These are phyloP conservation scores for Blastobasis adustella DNA, from an alignment of 2,888 invertebrate genomes.

Conservation along the genomic window DNA sequence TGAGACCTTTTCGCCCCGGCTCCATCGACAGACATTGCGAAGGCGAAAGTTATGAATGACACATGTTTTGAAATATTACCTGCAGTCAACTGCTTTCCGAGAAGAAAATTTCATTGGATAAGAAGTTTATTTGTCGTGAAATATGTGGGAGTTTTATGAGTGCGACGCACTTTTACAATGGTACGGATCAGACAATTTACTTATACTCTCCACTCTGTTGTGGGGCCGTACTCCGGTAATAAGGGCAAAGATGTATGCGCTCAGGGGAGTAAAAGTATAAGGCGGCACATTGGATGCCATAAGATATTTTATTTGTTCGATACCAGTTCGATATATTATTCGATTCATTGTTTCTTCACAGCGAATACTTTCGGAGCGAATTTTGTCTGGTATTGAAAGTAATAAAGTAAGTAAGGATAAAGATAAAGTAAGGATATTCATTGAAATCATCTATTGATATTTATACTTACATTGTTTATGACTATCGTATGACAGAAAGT, in stretches of 20 bases:
- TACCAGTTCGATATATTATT: too few relatives aligned
- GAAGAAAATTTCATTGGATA: slow-evolving; percentile 66
- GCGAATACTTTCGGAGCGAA: too few relatives aligned
- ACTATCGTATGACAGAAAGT: too few relatives aligned
- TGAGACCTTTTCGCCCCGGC: slow-evolving; percentile 70
- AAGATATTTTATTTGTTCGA: slow-evolving; percentile 22
- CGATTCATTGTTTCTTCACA: too few relatives aligned
- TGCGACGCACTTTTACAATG: slow-evolving; percentile 63
- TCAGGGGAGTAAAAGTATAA: slow-evolving; percentile 56
- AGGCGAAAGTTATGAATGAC: slow-evolving; percentile 74
- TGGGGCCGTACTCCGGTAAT: slow-evolving; percentile 34
- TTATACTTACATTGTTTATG: too few relatives aligned
- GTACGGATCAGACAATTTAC: slow-evolving; percentile 63
- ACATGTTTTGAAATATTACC: slow-evolving; percentile 76
- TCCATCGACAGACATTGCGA: slow-evolving; percentile 75
- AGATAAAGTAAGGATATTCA: too few relatives aligned
- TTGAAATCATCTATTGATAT: too few relatives aligned
- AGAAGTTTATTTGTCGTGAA: slow-evolving; percentile 74
- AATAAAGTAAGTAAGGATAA: too few relatives aligned
- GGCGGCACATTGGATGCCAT: slow-evolving; percentile 65
- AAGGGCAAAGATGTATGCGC: slow-evolving; percentile 44
- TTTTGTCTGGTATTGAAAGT: too few relatives aligned
- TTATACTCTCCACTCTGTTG: slow-evolving; percentile 51
- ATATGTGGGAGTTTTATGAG: slow-evolving; percentile 72
- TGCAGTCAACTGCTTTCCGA: slow-evolving; percentile 65